Conservation (phyloP, 2,888 invertebrate species). For the Ctena decussata region DNA sequence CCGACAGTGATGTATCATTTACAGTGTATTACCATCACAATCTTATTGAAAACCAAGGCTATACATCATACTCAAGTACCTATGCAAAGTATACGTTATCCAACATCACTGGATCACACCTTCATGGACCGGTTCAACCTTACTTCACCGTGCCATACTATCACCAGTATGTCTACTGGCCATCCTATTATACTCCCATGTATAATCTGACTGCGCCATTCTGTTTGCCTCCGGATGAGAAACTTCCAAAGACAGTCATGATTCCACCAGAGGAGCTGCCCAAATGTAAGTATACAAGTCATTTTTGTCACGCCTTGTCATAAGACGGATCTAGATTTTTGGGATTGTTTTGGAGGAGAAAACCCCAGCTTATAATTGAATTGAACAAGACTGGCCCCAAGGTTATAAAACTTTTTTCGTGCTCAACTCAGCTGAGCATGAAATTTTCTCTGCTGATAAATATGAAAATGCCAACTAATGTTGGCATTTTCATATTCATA, state of each 20-base stretch:
- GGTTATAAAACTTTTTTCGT: too few species aligned
- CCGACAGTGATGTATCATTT: constrained; percentile 82
- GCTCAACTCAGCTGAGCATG: too few species aligned
- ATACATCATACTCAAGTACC: constrained; percentile 42
- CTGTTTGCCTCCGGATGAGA: constrained; percentile 72
- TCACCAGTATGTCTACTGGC: constrained; percentile 72
- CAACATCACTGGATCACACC: constrained; percentile 51
- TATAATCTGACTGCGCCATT: constrained; percentile 72
- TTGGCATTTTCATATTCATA: too few species aligned
- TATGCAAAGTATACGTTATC: constrained; percentile 55
- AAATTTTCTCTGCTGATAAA: too few species aligned
- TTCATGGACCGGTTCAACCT: constrained; percentile 25
- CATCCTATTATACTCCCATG: constrained; percentile 63
- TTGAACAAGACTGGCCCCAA: too few species aligned
- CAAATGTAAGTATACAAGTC: constrained; percentile 85
- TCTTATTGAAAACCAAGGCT: constrained; percentile 59
- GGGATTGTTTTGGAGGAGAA: too few species aligned
- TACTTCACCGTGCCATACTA: constrained; percentile 53
- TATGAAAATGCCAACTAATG: too few species aligned
- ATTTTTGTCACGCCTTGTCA: too few species aligned
- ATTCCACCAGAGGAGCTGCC: constrained; percentile 82
- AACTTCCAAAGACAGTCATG: constrained; percentile 80
- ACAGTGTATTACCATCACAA: constrained; percentile 83
- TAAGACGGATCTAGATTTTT: too few species aligned
- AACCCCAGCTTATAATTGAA: too few species aligned